These are phyloP conservation scores for Isurus oxyrinchus DNA, from an alignment of 2,113 vertebrate species.

Conservation along the genomic window DNA sequence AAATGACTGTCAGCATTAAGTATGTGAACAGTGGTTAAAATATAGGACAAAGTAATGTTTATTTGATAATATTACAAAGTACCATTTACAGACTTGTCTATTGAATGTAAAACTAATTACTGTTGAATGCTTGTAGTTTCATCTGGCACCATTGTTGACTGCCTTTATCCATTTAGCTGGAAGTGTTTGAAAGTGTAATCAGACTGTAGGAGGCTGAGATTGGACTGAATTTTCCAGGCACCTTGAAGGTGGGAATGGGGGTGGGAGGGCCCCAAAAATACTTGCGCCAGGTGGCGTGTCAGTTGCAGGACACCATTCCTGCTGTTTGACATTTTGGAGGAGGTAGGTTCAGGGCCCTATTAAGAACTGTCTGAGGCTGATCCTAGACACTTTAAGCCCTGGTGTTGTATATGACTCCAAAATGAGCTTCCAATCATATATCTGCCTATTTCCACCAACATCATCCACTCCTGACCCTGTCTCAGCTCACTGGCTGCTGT, in stretches of 20 bases:
- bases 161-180: background rate
- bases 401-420: too few species aligned
- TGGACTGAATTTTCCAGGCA: background rate
- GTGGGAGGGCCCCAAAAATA: too few species aligned
- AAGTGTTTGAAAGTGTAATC: background rate
- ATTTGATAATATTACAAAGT: background rate
- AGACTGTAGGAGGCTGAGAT: background rate
- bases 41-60: background rate
- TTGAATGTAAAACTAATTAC: background rate
- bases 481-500: too few species aligned
- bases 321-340: background rate
- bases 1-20: background rate
- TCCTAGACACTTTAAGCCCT: too few species aligned
- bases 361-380: background rate
- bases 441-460: too few species aligned
- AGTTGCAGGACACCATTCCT: background rate
- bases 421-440: too few species aligned
- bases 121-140: background rate
- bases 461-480: too few species aligned
- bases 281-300: too few species aligned
- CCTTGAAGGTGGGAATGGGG: too few species aligned
- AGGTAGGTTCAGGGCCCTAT: background rate
- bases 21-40: background rate
- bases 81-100: background rate
- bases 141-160: background rate